Conservation (phyloP, 2,797 vertebrate genomes). For the Percopsis omiscomaycus region DNA sequence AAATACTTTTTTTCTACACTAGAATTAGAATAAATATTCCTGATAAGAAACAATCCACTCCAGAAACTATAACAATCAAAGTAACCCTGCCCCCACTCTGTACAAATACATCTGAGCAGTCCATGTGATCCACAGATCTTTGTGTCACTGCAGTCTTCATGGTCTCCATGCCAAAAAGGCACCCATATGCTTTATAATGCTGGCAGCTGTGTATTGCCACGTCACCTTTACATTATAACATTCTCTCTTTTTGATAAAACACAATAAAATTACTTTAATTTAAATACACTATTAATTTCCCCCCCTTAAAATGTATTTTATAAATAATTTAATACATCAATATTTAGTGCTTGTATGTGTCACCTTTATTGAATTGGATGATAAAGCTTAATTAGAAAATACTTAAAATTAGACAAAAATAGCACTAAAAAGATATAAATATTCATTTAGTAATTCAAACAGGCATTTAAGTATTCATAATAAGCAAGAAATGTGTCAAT, state of each 20-base stretch:
- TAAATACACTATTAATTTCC: slow-evolving; percentile 72
- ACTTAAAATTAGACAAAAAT: slow-evolving; percentile 76
- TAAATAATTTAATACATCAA: slow-evolving; percentile 76
- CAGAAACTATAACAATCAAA: slow-evolving; percentile 21
- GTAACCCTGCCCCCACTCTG: slow-evolving; percentile 17
- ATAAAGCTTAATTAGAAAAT: slow-evolving; percentile 75
- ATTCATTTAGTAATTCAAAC: slow-evolving; percentile 69
- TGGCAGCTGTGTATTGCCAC: slow-evolving; percentile 61
- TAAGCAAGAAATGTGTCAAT: slow-evolving; percentile 63
- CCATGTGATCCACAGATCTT: slow-evolving; percentile 49
- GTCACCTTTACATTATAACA: slow-evolving; percentile 64
- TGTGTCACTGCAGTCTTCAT: slow-evolving; percentile 51
- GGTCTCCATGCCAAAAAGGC: slow-evolving; percentile 68
- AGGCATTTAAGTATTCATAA: slow-evolving; percentile 66
- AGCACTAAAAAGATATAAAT: slow-evolving; percentile 77
- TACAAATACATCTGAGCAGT: slow-evolving; percentile 42
- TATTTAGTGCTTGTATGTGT: slow-evolving; percentile 74
- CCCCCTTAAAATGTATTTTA: slow-evolving; percentile 62
- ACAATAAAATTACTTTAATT: slow-evolving; percentile 73
- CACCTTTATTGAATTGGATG: slow-evolving; percentile 68
- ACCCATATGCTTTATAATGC: slow-evolving; percentile 67
- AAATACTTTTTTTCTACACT: slow-evolving; percentile 5
- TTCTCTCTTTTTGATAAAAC: slow-evolving; percentile 63
- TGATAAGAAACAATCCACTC: slow-evolving; percentile 38
- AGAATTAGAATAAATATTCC: slow-evolving; percentile 30